Conservation (phyloP, 2,113 vertebrate species). For the Diadophis punctatus region DNA sequence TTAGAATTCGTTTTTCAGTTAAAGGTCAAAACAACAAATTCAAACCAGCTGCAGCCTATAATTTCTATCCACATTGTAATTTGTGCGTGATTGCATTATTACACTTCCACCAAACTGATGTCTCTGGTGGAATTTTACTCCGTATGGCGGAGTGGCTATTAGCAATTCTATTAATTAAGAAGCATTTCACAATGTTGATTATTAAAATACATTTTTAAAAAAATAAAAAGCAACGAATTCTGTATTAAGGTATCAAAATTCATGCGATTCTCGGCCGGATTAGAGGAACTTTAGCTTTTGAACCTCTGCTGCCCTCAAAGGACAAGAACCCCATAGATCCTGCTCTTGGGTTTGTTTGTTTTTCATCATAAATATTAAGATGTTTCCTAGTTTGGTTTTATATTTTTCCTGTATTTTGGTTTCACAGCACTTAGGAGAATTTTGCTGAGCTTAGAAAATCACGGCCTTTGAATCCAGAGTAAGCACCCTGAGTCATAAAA, state of each 20-base stretch:
- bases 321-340: background rate
- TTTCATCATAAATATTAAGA: background rate
- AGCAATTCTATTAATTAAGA: slow-evolving; percentile 46
- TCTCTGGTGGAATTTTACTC: slow-evolving; percentile 35
- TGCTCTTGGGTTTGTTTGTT: background rate
- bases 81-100: slow-evolving; percentile 47
- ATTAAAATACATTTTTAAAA: slow-evolving; percentile 8
- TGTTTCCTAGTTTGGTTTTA: background rate
- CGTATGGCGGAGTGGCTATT: background rate
- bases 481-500: background rate
- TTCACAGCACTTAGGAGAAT: background rate
- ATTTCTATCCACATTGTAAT: slow-evolving; percentile 46
- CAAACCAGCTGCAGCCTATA: slow-evolving; percentile 52
- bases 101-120: slow-evolving; percentile 41
- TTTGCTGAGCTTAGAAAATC: background rate
- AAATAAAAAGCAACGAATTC: background rate
- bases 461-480: slow-evolving; percentile 2
- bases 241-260: background rate
- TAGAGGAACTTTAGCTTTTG: background rate
- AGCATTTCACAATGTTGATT: slow-evolving; percentile 11
- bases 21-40: slow-evolving; percentile 57
- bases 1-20: slow-evolving; percentile 56
- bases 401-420: background rate
- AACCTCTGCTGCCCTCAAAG: background rate
- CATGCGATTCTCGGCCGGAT: rapidly evolving